Evolutionary conservation across 2,797 vertebrate genomes (phyloP), one percentile per base, ranked within the genome.

Genomic region (Myotis myotis): DNA sequence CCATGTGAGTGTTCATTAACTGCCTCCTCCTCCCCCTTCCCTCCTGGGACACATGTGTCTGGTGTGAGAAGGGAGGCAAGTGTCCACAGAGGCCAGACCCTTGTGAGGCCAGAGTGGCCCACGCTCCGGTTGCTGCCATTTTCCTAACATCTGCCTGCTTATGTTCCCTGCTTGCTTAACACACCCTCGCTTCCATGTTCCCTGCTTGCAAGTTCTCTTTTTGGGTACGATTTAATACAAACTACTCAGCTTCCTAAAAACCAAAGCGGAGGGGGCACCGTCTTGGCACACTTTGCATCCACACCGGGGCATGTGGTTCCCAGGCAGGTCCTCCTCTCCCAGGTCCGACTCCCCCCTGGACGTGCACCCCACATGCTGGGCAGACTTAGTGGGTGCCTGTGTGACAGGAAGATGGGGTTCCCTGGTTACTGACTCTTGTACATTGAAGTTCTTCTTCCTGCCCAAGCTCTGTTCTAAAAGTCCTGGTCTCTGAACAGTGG

Each of bases 61-160:
- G 80, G 23, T 55, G 8, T 75, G 53, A 80, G 53, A 75, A 68
- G 25, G 78, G 38, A 72, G 57, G 16, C 2, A 0, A 57, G 23
- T 66, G 13, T 55, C 62, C 47, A 3, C 30, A 76, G 79, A 86
- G 74, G 30, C 88, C 78, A 71, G 83, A 71, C 17, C 70, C 90
- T 70, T 6, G 10, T 51, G 66, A 91, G 78, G 60, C 10, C 70
- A 55, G 30, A 62, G n/a, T 3, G 5, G 19, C 41, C 53, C 4
- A 2, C 0, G 4, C 15, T 36, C 11, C 33, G 25, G 8, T 47
- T 30, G 30, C 36, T 72, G 75, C 75, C 62, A 70, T 41, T 89
- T 68, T 38, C 47, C 79, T 53, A 4, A 49, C 25, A 8, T 83
- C 80, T 57, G 16, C 75, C 28, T 91, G 8, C 55, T 75, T 12